Conservation (phyloP, 1,140 invertebrate species). For the Drosophila elegans region DNA sequence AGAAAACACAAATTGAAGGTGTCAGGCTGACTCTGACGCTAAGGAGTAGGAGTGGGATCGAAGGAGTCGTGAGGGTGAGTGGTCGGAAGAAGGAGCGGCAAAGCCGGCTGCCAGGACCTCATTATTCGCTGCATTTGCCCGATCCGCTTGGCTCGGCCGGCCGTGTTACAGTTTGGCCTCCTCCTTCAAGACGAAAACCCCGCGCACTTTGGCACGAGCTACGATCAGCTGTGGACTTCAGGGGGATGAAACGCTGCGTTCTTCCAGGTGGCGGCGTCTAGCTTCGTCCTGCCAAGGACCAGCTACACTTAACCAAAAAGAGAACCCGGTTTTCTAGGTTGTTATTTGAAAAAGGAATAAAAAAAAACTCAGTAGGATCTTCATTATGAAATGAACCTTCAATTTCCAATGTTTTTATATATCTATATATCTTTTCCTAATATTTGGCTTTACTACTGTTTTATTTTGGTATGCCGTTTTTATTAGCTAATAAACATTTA, state of each 20-base stretch:
- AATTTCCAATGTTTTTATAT: too few species aligned
- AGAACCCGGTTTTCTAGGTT: neutral
- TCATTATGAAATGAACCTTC: too few species aligned
- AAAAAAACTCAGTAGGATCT: too few species aligned
- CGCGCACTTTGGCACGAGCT: conserved; percentile 82
- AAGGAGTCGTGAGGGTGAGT: conserved; percentile 22
- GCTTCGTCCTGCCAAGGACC: conserved; percentile 25
- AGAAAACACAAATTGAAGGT: conserved; percentile 73
- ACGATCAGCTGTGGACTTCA: conserved; percentile 62
- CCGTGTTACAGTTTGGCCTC: conserved; percentile 68
- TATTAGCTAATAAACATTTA: too few species aligned
- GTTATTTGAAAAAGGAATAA: too few species aligned
- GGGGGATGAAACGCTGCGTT: conserved; percentile 49
- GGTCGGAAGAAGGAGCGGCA: conserved; percentile 50
- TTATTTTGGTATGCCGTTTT: too few species aligned
- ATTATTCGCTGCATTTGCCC: conserved; percentile 77
- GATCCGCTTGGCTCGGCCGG: conserved; percentile 48
- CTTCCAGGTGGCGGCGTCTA: conserved; percentile 56
- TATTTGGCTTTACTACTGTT: too few species aligned
- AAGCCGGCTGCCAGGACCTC: conserved; percentile 72
- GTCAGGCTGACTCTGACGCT: conserved; percentile 62
- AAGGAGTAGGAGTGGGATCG: conserved; percentile 34
- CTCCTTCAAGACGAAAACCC: conserved; percentile 59
- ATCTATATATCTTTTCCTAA: too few species aligned
- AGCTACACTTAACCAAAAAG: conserved; percentile 5